Base-by-base conservation (phyloP, 2,797 vertebrate genomes). In the Poliocrania exsul region DNA sequence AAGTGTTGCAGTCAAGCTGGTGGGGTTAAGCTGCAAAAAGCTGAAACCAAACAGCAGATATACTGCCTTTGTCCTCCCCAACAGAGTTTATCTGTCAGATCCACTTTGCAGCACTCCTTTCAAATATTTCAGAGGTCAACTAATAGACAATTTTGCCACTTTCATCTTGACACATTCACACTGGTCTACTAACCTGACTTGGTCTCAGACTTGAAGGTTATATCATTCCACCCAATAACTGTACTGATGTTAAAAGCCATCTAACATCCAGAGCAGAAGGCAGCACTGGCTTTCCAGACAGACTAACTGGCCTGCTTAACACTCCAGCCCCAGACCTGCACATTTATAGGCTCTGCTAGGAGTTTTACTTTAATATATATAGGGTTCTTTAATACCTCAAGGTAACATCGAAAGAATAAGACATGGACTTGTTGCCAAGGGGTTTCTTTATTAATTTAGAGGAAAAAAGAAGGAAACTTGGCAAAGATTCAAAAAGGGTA, bases 81-180 rank as follows among this genome's bases (percentile, higher is more conserved):
- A 1, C 24, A 0, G 31, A 90, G 70, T 33, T 54, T 26, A 81
- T 82, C 49, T 88, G 65, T 65, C 67, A 81, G 11, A 35, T 83
- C 62, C 60, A 46, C 69, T 90, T 81, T 49, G 56, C 26, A 77
- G 44, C 2, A 0, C 57, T 85, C 46, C 17, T 84, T 90, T 84
- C 70, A 83, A 91, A 80, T n/a, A 42, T 69, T 80, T 85, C 51
- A 72, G 20, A 65, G 8, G 61, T 94, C 85, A 94, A 77, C 88
- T 61, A 95, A 85, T 92, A 79, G 94, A 94, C 58, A 93, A 28
- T 40, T 78, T 81, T 38, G 7, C 40, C 25, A 46, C 85, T 88
- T 96, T 92, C 50, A 87, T 93, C 83, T 87, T 75, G 57, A 60
- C 14, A 31, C 53, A 84, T 78, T 75, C 33, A 42, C 44, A 24